Evolutionary conservation across 2,888 invertebrate species (phyloP).

Genomic region (Orthosia gothica): DNA sequence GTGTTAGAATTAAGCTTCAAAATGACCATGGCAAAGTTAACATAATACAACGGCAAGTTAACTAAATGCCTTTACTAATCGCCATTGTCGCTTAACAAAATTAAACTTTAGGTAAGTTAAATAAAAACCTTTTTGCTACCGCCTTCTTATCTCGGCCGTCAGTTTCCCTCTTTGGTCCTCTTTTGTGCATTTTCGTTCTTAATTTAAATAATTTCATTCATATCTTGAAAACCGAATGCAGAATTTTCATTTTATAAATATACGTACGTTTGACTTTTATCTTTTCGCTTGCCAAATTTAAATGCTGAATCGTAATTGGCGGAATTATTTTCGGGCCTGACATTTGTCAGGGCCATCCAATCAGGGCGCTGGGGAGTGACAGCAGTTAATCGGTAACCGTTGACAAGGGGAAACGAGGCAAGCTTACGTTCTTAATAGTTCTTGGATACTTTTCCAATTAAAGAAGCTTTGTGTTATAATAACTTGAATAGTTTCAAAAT

Average conservation of each 20-base stretch:
- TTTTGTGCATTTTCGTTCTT: slow-evolving; percentile 23
- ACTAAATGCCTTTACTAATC: neutral
- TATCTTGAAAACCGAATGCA: slow-evolving; percentile 11
- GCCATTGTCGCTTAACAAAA: slow-evolving; percentile 12
- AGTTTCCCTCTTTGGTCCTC: slow-evolving; percentile 9
- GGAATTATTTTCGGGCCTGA: slow-evolving; percentile 45
- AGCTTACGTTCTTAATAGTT: slow-evolving; percentile 4
- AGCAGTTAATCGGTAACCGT: slow-evolving; percentile 41
- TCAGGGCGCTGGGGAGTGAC: slow-evolving; percentile 37
- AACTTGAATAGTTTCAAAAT: neutral
- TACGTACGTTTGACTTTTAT: neutral
- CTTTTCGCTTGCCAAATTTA: slow-evolving; percentile 4
- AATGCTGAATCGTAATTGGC: slow-evolving; percentile 41
- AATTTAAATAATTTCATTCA: slow-evolving; percentile 21
- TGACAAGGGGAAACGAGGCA: slow-evolving; percentile 30
- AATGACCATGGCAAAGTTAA: neutral
- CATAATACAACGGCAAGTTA: neutral
- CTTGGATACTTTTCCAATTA: neutral
- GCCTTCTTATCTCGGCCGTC: slow-evolving; percentile 38
- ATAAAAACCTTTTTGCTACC: slow-evolving; percentile 30
- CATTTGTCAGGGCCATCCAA: slow-evolving; percentile 41
- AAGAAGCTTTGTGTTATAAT: neutral
- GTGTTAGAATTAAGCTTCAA: neutral
- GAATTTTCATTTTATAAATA: slow-evolving; percentile 9
- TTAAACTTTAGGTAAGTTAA: slow-evolving; percentile 32